A percentile compares a stretch with the other conserved stretches of the same genome.
Evolutionary conservation across 2,888 invertebrate species (phyloP).

Genomic region (Sinhomidia bicolor): DNA sequence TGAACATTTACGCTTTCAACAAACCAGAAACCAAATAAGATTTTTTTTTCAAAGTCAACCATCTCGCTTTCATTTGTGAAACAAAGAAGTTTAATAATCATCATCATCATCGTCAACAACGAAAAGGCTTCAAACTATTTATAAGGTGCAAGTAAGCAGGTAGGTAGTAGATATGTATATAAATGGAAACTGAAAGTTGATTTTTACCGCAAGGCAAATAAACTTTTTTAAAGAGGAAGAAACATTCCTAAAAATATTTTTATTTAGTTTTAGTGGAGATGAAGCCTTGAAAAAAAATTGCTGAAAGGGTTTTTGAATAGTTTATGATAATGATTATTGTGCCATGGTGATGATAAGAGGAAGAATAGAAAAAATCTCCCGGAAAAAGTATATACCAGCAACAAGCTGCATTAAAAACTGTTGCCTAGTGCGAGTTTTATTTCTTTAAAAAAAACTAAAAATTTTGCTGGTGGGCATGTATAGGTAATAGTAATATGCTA

Average conservation of each 20-base stretch:
- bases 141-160: too few species aligned
- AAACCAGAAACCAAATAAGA: not conserved
- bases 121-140: not conserved
- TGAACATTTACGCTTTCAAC: conserved; percentile 48
- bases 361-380: not conserved
- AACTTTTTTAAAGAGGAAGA: not conserved
- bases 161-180: not conserved
- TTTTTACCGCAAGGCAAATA: conserved; percentile 56
- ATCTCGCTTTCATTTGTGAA: conserved; percentile 37
- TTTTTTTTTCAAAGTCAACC: conserved; percentile 40
- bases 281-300: conserved; percentile 64
- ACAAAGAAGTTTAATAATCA: conserved; percentile 26
- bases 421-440: not conserved
- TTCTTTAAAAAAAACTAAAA: not conserved
- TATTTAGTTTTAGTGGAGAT: not conserved
- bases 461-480: conserved; percentile 41
- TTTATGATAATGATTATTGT: conserved; percentile 58
- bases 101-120: not conserved
- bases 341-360: not conserved
- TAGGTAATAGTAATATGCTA: conserved; percentile 43
- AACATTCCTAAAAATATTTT: conserved; percentile 31
- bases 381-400: conserved; percentile 41
- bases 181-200: conserved; percentile 71
- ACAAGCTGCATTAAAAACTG: not conserved
- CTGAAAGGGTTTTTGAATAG: conserved; percentile 60